Evolutionary conservation across 2,113 vertebrate genomes (phyloP), one percentile per base, ranked within the genome.

Genomic region (Colius striatus): DNA sequence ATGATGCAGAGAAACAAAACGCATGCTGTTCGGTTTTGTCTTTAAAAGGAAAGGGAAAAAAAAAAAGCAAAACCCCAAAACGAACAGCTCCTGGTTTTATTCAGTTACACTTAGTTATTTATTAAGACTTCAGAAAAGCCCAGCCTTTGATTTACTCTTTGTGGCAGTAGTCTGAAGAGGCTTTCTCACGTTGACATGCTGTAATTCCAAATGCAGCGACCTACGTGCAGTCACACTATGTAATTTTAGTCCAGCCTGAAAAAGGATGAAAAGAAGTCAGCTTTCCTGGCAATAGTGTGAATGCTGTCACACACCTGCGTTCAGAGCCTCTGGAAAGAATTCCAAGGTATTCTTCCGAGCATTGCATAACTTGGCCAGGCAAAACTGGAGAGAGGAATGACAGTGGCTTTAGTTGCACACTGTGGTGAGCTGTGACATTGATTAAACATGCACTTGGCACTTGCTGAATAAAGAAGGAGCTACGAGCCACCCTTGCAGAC

Each of bases 321-420:
- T 94, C 95, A 95, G 93, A 96, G 95, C 95, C 94, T 94, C 95
- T 89, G 92, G 95, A 96, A 96, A 96, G 93, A 96, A 95, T 96
- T 96, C 94, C 97, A 90, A 95, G 95, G 87, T 98, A 97, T 92
- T 96, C 84, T 97, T 97, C 88, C 23, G 97, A 97, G 97, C 97
- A 95, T 98, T 98, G 98, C 98, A 98, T 98, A 97, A 98, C 96
- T 98, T 94, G 98, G 84, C 86, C 89, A 96, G 96, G 94, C 90
- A 83, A 65, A 95, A 96, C 55, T 78, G 92, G 84, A 75, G 91
- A 91, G 84, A 75, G 55, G 70, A 96, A 77, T 91, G 96, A 92
- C 93, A 84, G 91, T 94, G 95, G 91, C 96, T 96, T 92, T 62
- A 91, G 93, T 95, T 95, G 96, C 91, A 91, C 95, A 78, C 95